Percentiles rank a stretch among this genome's conserved stretches.
These are phyloP conservation scores for Zeus faber DNA, from an alignment of 2,113 vertebrate species.

Conservation along the genomic window DNA sequence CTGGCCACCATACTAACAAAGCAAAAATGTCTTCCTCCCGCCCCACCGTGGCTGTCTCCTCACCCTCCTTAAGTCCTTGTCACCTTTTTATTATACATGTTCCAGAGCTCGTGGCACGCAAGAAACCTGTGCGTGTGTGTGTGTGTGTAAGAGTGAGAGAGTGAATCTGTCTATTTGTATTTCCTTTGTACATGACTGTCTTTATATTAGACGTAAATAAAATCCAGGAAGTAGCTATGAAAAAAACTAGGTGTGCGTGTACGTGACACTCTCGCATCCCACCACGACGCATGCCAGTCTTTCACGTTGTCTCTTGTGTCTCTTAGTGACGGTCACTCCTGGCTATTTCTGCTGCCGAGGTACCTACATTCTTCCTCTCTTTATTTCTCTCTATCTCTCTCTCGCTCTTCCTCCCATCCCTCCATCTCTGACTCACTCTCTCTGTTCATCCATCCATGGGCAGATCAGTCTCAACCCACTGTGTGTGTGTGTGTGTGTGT, in stretches of 20 bases:
- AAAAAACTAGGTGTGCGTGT: slow-evolving; percentile 26
- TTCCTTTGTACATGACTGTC: background rate
- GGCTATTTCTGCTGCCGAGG: slow-evolving; percentile 84
- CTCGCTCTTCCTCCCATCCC: slow-evolving; percentile 26
- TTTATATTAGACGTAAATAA: background rate
- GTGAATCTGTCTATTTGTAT: no score
- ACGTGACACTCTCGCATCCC: slow-evolving; percentile 38
- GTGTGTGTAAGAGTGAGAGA: no score
- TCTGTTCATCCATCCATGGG: slow-evolving; percentile 10
- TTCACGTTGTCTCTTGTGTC: slow-evolving; percentile 80
- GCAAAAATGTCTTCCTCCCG: no score
- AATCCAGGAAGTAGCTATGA: no score
- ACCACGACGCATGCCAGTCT: slow-evolving; percentile 52
- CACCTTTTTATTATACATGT: no score
- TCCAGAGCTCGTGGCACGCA: no score
- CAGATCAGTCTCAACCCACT: slow-evolving; percentile 23
- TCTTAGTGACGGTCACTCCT: slow-evolving; percentile 81
- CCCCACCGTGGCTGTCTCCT: no score
- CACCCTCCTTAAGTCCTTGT: no score
- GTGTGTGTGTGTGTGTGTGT: slow-evolving; percentile 36
- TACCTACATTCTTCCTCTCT: slow-evolving; percentile 69
- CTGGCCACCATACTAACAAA: no score
- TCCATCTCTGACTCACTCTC: slow-evolving; percentile 18
- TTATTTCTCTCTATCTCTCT: slow-evolving; percentile 31
- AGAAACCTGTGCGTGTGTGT: no score